Percentiles rank a stretch among this genome's conserved stretches.
These are phyloP conservation scores for Chrysoperla carnea DNA, from an alignment of 1,140 invertebrate species.

Conservation along the genomic window DNA sequence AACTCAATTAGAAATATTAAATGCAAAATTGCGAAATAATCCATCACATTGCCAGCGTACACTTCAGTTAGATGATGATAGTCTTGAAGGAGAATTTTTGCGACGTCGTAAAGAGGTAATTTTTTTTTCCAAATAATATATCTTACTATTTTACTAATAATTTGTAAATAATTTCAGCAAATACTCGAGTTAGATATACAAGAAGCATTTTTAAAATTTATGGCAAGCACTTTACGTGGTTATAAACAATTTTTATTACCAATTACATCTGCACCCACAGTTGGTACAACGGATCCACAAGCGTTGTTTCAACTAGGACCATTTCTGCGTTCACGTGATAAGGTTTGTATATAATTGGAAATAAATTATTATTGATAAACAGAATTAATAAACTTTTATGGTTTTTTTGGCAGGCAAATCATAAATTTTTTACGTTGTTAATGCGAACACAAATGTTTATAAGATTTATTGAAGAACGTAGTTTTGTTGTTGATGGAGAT, in stretches of 20 bases:
- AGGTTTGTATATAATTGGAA: constrained; percentile 24
- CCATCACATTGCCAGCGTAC: constrained; percentile 2
- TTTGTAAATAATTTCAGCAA: constrained; percentile 31
- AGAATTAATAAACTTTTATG: no score
- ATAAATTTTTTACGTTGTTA: constrained; percentile 78
- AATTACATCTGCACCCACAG: constrained; percentile 85
- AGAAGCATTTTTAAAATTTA: constrained; percentile 93
- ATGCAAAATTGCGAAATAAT: constrained; percentile 13
- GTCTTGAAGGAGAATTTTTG: constrained; percentile 53
- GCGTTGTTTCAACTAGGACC: constrained; percentile 90
- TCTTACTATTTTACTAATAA: constrained; percentile 1
- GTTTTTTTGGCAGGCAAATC: constrained; percentile 41
- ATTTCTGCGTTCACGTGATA: constrained; percentile 40
- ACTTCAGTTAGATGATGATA: constrained; percentile 16
- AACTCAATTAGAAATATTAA: constrained; percentile 47
- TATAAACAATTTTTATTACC: constrained; percentile 83
- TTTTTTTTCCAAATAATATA: not conserved
- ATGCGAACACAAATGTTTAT: constrained; percentile 96
- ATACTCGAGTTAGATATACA: constrained; percentile 85
- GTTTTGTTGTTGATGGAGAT: constrained; percentile 95
- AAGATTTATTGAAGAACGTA: constrained; percentile 95
- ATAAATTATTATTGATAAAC: no score
- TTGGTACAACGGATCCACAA: constrained; percentile 84
- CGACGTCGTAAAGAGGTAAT: constrained; percentile 46
- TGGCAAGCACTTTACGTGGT: constrained; percentile 82